Evolutionary conservation across 2,888 invertebrate genomes (phyloP).

Genomic region (Cartodere bifasciata): DNA sequence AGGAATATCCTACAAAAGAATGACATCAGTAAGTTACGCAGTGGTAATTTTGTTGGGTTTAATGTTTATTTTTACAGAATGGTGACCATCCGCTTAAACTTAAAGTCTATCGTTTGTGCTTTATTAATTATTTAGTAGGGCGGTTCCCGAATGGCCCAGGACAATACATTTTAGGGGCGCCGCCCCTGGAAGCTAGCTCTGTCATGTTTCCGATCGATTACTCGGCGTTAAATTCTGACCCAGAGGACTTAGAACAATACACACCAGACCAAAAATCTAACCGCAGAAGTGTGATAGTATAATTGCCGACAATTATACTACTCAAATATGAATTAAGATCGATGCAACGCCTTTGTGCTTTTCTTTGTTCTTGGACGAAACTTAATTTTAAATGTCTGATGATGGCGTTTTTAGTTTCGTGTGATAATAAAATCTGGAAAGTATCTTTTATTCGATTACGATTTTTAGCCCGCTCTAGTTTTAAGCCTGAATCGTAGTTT

Average conservation of each 20-base stretch:
- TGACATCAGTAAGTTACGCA: slow-evolving; percentile 53
- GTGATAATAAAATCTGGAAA: too few relatives aligned
- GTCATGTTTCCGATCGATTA: slow-evolving; percentile 63
- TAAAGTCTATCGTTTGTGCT: slow-evolving; percentile 57
- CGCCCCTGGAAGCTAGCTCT: slow-evolving; percentile 41
- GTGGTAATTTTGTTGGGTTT: slow-evolving; percentile 1
- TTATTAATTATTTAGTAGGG: slow-evolving; percentile 62
- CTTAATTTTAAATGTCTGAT: too few relatives aligned
- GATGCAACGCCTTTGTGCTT: too few relatives aligned
- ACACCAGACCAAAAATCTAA: slow-evolving; percentile 54
- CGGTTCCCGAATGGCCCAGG: slow-evolving; percentile 65
- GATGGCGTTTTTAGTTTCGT: too few relatives aligned
- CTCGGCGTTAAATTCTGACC: slow-evolving; percentile 58
- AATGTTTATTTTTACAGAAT: slow-evolving; percentile 41
- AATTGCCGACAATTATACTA: slow-evolving; percentile 11
- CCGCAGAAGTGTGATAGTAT: slow-evolving; percentile 58
- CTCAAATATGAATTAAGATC: too few relatives aligned
- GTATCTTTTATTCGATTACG: too few relatives aligned
- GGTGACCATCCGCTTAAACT: slow-evolving; percentile 54
- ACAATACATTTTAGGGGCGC: slow-evolving; percentile 56
- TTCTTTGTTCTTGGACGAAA: too few relatives aligned
- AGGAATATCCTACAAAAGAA: slow-evolving; percentile 53
- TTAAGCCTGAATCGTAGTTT: too few relatives aligned
- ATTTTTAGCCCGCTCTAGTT: too few relatives aligned
- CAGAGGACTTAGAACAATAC: slow-evolving; percentile 57